Base-by-base conservation (phyloP, 2,113 vertebrate species). In the Tonatia bakeri region DNA sequence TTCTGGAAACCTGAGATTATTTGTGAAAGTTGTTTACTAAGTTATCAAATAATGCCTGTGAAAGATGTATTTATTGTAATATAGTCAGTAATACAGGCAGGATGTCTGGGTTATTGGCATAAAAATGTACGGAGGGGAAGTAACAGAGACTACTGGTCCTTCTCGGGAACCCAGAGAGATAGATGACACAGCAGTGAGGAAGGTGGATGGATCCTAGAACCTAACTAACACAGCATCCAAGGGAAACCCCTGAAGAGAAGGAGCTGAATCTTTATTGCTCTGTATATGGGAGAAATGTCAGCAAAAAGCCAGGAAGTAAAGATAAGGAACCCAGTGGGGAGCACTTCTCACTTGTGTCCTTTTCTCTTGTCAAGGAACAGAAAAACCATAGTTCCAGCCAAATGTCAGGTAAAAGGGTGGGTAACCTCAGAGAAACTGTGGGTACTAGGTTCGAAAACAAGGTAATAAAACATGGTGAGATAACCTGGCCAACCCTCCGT, bases 1-100 rank as follows among this genome's bases (percentile, higher is more conserved):
- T 56, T 96, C 96, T 73, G 83, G 83, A 67, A 95, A 89, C 28
- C 38, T 8, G 40, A 97, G 88, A 47, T 92, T 14, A 15, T 52
- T 31, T 92, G 61, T 61, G 15, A 79, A 94, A 83, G 72, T 70
- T 40, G 45, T 43, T 81, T 26, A 77, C 4, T 67, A 50, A 87
- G 59, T 24, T 28, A 50, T 73, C n/a, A 19, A 76, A 65, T 87
- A 50, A 47, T 1, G 17, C 26, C 76, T 72, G 28, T 12, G 19
- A 64, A 64, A 85, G 24, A 52, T 17, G 4, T 4, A 38, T 65
- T 36, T 38, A 38, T 38, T 76, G 10, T 19, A 7, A 40, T 31
- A n/a, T 9, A 22, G 22, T n/a, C 38, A 4, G 59, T 38, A 43
- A 52, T 95, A 43, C 47, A 16, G 33, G 19, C 33, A 16, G 56